These are phyloP conservation scores for Frankliniella intonsa DNA, from an alignment of 2,888 invertebrate genomes.

Conservation along the genomic window DNA sequence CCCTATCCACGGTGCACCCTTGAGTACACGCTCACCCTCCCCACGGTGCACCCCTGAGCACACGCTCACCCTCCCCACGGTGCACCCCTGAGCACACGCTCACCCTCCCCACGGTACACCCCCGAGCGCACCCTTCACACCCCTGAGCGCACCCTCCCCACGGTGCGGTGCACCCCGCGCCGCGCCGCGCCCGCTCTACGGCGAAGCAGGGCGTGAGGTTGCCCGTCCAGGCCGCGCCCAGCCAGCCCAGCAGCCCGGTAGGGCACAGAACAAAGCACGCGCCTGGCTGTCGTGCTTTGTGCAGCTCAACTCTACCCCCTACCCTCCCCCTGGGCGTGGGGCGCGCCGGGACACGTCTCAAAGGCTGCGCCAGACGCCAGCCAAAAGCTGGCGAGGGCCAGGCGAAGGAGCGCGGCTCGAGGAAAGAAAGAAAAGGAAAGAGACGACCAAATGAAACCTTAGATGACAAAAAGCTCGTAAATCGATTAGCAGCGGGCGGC, in stretches of 20 bases:
- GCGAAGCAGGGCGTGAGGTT: too few species aligned
- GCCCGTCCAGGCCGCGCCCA: not conserved
- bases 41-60: too few species aligned
- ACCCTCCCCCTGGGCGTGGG: not conserved
- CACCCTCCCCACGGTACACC: too few species aligned
- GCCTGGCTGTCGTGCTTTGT: not conserved
- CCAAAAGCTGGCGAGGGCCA: not conserved
- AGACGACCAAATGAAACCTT: conserved; percentile 21
- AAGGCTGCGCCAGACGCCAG: not conserved
- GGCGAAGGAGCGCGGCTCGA: not conserved
- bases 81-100: too few species aligned
- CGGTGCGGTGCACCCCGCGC: too few species aligned
- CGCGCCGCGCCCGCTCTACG: too few species aligned
- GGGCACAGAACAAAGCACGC: not conserved
- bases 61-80: too few species aligned
- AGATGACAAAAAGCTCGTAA: conserved; percentile 26
- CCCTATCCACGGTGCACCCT: too few species aligned
- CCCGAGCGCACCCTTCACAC: too few species aligned
- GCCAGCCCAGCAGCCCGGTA: not conserved
- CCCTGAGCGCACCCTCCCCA: too few species aligned
- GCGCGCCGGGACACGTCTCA: not conserved
- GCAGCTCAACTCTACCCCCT: not conserved
- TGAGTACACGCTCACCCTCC: too few species aligned
- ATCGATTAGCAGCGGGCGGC: not conserved
- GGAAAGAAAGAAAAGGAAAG: not conserved